Evolutionary conservation across 1,140 invertebrate species (phyloP).

Genomic region (Stegodyphus dumicola): DNA sequence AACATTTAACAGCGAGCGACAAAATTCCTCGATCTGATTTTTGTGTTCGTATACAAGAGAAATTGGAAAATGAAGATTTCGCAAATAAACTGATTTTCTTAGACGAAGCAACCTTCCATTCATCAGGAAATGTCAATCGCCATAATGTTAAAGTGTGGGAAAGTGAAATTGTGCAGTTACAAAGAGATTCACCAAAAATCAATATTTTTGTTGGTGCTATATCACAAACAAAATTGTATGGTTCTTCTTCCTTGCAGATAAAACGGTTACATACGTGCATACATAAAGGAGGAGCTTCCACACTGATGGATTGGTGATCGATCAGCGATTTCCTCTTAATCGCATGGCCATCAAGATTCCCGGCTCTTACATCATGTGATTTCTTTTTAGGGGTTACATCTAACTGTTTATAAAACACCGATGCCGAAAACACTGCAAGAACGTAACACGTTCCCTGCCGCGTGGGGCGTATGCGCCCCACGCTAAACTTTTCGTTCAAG

Average conservation of each 20-base stretch:
- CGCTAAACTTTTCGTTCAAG: too few relatives aligned
- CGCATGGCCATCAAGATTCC: constrained; percentile 1
- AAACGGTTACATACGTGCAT: not conserved
- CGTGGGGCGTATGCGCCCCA: too few relatives aligned
- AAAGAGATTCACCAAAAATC: constrained; percentile 9
- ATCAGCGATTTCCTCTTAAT: not conserved
- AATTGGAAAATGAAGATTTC: not conserved
- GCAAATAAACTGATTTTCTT: constrained; percentile 7
- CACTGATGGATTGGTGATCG: not conserved
- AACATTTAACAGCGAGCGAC: not conserved
- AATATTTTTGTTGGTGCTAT: constrained; percentile 4
- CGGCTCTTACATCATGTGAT: not conserved
- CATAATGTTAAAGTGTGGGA: constrained; percentile 3
- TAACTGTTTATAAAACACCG: not conserved
- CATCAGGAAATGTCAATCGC: not conserved
- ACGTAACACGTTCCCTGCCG: too few relatives aligned
- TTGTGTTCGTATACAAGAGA: not conserved
- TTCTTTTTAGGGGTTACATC: not conserved
- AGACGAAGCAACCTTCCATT: constrained; percentile 3
- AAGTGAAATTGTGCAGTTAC: not conserved
- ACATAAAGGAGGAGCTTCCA: constrained; percentile 4
- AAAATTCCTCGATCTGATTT: not conserved
- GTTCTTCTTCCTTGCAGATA: not conserved
- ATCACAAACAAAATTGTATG: not conserved
- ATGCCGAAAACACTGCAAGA: not conserved